phyloP scores from a whole-genome alignment of 1,140 invertebrate species.

The Euschistus heros region DNA sequence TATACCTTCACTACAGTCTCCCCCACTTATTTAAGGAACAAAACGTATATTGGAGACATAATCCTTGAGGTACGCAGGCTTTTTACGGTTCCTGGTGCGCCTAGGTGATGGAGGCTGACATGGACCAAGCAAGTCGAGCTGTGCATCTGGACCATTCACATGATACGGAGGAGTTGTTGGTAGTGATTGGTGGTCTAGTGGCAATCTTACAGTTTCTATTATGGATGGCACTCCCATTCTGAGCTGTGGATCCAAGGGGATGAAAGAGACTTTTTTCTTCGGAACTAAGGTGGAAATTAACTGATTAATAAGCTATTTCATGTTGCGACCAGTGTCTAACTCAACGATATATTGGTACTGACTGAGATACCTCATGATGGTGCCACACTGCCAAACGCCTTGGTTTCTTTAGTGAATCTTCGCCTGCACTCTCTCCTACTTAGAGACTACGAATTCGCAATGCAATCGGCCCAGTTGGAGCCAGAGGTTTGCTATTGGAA shows the following conservation, averaged over 20 bases:
- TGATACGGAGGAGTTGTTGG: not conserved
- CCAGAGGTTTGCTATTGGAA: not conserved
- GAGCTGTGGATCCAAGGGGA: not conserved
- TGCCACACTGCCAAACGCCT: no score
- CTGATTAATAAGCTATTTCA: conserved; percentile 30
- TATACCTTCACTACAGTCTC: no score
- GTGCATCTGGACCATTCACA: not conserved
- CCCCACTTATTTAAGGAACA: no score
- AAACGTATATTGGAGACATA: no score
- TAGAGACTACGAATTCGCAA: no score
- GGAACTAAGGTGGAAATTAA: no score
- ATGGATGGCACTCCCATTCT: not conserved
- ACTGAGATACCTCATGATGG: conserved; percentile 25
- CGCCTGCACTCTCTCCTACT: no score
- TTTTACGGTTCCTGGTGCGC: not conserved
- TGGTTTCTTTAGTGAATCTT: no score
- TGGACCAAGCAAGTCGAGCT: not conserved
- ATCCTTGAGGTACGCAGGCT: not conserved
- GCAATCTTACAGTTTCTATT: not conserved
- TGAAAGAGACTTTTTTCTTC: conserved; percentile 1
- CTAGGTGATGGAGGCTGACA: not conserved
- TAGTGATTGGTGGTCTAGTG: not conserved
- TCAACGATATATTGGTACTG: conserved; percentile 26
- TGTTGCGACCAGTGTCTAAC: conserved; percentile 26
- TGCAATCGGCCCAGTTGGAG: no score